These are phyloP conservation scores for Hydropsyche tenuis DNA, from an alignment of 1,140 invertebrate species.

Conservation along the genomic window DNA sequence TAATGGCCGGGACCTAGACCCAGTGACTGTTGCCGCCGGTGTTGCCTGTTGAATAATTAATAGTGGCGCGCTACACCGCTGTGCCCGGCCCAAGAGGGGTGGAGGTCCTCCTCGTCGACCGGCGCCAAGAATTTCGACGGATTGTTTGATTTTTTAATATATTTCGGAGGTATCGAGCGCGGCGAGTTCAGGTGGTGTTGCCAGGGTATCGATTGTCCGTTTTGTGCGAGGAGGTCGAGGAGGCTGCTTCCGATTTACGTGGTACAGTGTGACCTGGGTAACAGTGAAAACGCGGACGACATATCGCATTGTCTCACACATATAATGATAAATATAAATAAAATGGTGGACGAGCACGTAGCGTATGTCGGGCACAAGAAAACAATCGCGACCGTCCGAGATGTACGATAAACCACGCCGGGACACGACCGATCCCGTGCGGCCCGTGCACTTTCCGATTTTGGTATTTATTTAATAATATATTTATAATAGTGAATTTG, in stretches of 20 bases:
- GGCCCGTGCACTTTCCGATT: neutral
- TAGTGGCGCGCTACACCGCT: conserved; percentile 26
- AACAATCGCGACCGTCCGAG: conserved; percentile 35
- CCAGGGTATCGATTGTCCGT: neutral
- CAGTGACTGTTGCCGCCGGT: conserved; percentile 36
- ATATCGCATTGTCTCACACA: neutral
- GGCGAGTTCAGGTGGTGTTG: too few relatives aligned
- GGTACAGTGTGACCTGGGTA: too few relatives aligned
- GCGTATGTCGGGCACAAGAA: conserved; percentile 25
- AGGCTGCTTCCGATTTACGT: neutral
- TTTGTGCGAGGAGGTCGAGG: conserved; percentile 6
- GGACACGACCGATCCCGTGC: neutral
- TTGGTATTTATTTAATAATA: too few relatives aligned
- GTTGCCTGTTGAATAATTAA: conserved; percentile 49
- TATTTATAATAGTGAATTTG: too few relatives aligned
- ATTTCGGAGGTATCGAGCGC: too few relatives aligned
- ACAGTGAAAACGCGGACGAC: neutral
- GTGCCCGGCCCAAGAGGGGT: neutral
- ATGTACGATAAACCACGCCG: conserved; percentile 32
- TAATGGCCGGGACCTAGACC: conserved; percentile 46
- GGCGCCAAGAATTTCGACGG: too few relatives aligned
- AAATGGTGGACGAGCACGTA: too few relatives aligned
- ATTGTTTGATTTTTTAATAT: too few relatives aligned
- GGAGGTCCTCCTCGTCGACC: neutral
- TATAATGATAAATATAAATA: conserved; percentile 13